These are phyloP conservation scores for Serilophus lunatus DNA, from an alignment of 2,113 vertebrate species.

Conservation along the genomic window DNA sequence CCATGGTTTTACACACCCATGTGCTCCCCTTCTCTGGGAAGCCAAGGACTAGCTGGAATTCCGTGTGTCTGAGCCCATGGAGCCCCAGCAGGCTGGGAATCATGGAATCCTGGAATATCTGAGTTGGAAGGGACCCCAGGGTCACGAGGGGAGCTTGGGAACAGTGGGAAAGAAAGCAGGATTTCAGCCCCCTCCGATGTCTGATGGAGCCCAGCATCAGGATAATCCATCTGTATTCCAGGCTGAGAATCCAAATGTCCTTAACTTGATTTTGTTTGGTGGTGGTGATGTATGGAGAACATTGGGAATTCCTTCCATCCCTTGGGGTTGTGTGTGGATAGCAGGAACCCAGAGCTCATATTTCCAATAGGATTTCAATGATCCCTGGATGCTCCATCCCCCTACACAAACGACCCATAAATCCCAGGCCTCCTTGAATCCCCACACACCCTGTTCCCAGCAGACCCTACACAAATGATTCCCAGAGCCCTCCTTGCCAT, in stretches of 20 bases:
- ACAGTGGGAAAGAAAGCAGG: no score
- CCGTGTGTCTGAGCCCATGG: neutral
- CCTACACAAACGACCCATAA: neutral
- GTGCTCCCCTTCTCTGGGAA: neutral
- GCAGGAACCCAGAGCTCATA: neutral
- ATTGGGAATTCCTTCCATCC: neutral
- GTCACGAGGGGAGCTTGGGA: accelerated
- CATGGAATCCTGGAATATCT: neutral
- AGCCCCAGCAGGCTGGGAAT: neutral
- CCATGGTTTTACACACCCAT: neutral
- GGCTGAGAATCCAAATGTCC: neutral
- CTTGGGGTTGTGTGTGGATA: neutral
- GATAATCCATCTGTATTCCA: neutral
- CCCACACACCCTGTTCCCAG: neutral
- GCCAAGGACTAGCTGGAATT: neutral
- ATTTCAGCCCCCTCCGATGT: neutral
- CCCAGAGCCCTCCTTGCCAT: neutral
- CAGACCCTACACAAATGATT: no score
- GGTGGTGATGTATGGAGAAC: neutral
- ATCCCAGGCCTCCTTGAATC: no score
- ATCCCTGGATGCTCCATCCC: neutral
- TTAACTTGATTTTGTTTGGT: neutral
- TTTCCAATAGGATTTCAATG: neutral
- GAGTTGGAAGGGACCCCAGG: no score
- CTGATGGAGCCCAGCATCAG: accelerated